phyloP scores from a whole-genome alignment of 2,113 vertebrate genomes.

The Rhea pennata region DNA sequence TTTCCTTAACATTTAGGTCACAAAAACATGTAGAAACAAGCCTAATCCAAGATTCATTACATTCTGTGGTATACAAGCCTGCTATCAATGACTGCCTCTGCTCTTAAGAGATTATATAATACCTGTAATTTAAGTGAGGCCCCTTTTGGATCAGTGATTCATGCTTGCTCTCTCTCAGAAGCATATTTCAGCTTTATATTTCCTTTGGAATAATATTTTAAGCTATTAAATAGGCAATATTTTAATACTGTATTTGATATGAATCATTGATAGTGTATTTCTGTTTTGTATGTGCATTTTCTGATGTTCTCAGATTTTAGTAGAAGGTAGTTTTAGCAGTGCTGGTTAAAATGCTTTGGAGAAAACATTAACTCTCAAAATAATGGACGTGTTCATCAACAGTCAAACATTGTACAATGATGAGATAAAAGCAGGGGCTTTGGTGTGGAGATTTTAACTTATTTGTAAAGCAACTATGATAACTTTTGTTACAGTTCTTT shows the following conservation, averaged over 20 bases:
- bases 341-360: background rate
- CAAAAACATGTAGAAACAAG: background rate
- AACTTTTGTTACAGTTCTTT: background rate
- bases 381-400: background rate
- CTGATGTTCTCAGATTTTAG: background rate
- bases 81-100: background rate
- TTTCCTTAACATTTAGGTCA: background rate
- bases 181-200: background rate
- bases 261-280: background rate
- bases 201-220: background rate
- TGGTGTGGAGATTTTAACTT: background rate
- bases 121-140: background rate
- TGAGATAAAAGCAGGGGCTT: background rate
- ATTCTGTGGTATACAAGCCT: background rate
- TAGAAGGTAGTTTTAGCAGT: background rate
- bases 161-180: background rate
- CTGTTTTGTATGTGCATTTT: background rate
- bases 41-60: background rate
- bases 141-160: background rate
- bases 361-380: background rate
- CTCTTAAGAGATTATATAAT: background rate
- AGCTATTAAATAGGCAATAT: background rate
- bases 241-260: background rate
- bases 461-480: background rate
- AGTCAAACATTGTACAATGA: background rate